Base-by-base conservation (phyloP, 1,140 invertebrate species). In the Bombus polaris region DNA sequence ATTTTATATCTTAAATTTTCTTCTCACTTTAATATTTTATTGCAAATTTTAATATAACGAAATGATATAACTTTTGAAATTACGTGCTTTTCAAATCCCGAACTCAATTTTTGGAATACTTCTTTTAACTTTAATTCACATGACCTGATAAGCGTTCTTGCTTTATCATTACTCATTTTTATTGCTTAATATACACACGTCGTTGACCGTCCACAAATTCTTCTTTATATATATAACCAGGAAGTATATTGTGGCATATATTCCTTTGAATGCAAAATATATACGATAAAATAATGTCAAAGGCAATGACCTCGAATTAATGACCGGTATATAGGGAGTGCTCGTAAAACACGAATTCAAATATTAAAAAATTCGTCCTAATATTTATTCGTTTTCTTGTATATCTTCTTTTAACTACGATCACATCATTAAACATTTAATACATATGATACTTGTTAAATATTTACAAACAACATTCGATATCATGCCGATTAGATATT, bases 211-310 rank as follows among this genome's bases (percentile, higher is more conserved):
- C 10, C 25, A 32, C 3, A 28, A 35, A 70, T 47, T 76, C 32
- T 18, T 66, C 32, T 68, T 79, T 37, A 22, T n/a, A 59, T n/a
- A 12, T n/a, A 59, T n/a, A 25, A 25, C 10, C 68, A 25, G 22
- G n/a, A 81, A 72, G 59, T 44, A 62, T 44, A 12, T 47, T 8
- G 9, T n/a, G 25, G 3, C 59, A 44, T 25, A 44, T 42, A 59
- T 74, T 74, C 28, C 32, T 53, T n/a, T 70, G 39, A 65, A 74
- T 65, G 13, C 22, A 62, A 74, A 73, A 47, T 65, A 70, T 44
- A 62, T 8, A n/a, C 25, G 32, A 82, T 35, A 4, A 74, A 62
- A 35, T 73, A 44, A 39, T 44, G 18, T 35, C 10, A 0, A 28
- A 74, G 8, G 1, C 44, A 71, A 18, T 25, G 68, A 72, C 28